phyloP scores from a whole-genome alignment of 2,113 vertebrate genomes.

The Antechinus flavipes region DNA sequence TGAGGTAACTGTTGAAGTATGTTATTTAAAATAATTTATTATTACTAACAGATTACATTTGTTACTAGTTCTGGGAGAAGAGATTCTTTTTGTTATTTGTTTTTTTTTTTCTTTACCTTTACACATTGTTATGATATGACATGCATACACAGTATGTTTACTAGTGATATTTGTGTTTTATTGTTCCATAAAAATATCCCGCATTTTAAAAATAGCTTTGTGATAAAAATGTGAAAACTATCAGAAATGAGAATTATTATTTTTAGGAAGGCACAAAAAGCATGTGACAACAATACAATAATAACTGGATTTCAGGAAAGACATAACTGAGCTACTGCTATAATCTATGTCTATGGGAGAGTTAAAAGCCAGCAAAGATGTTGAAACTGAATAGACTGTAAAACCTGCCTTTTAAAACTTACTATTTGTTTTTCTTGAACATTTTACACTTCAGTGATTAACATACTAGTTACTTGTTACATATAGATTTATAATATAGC shows the following conservation, averaged over 20 bases:
- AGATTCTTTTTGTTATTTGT: neutral
- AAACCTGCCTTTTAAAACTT: neutral
- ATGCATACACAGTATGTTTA: neutral
- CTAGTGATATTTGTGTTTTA: neutral
- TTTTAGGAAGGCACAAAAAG: neutral
- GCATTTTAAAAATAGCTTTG: neutral
- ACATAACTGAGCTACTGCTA: neutral
- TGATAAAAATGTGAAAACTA: neutral
- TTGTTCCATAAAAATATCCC: neutral
- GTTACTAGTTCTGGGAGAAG: neutral
- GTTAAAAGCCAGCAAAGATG: neutral
- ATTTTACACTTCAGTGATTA: neutral
- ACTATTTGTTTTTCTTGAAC: neutral
- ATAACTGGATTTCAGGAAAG: neutral
- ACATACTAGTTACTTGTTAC: constrained; percentile 11
- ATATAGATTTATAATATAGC: neutral
- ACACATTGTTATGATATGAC: neutral
- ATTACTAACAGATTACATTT: neutral
- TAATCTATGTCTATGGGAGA: neutral
- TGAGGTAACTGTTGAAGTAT: neutral
- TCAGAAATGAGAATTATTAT: neutral
- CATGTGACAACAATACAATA: neutral
- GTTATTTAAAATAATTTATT: neutral
- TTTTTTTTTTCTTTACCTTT: neutral
- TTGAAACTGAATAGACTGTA: neutral